A percentile compares a stretch with the other conserved stretches of the same genome.
These are phyloP conservation scores for Leptestheria dahalacensis DNA, from an alignment of 1,140 invertebrate genomes.

Conservation along the genomic window DNA sequence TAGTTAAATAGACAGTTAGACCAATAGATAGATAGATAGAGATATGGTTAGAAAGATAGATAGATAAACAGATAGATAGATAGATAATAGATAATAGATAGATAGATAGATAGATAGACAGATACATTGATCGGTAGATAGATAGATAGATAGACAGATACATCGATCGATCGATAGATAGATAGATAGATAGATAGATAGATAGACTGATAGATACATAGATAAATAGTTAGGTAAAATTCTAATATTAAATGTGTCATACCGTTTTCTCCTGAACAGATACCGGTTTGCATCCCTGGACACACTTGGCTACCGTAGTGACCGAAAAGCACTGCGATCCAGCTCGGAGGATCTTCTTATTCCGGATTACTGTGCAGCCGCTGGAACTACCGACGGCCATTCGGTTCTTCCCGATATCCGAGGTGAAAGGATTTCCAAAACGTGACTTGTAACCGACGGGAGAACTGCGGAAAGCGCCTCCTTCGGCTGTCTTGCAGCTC, in stretches of 20 bases:
- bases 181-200: no score
- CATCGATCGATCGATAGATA: no score
- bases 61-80: background rate
- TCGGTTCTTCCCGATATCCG: background rate
- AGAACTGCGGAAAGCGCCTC: background rate
- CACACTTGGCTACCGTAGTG: slow-evolving; percentile 4
- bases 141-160: no score
- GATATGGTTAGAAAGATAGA: background rate
- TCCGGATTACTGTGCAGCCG: background rate
- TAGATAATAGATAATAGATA: background rate
- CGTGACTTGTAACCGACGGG: background rate
- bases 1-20: no score
- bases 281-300: background rate
- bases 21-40: background rate
- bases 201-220: background rate
- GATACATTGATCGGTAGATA: no score
- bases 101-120: background rate
- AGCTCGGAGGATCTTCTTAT: slow-evolving; percentile 4
- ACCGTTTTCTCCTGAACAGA: background rate
- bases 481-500: background rate
- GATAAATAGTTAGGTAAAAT: background rate
- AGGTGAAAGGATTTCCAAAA: background rate
- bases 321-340: slow-evolving; percentile 13
- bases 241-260: no score
- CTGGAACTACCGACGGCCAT: background rate